Conservation (phyloP, 2,113 vertebrate genomes). For the Aplodontia rufa region DNA sequence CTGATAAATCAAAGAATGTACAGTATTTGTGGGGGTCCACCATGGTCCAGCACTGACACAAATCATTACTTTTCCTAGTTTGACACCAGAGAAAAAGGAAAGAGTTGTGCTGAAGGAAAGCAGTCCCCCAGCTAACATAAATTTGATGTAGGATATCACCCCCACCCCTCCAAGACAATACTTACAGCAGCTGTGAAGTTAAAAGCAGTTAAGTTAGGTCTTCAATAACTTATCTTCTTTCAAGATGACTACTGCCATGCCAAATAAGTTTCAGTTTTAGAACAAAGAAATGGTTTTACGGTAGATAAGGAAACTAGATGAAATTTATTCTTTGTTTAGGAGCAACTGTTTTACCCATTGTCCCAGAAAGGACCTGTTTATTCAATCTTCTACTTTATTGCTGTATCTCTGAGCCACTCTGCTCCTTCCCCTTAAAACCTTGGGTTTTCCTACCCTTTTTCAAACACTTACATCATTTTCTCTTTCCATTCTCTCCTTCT, state of each 20-base stretch:
- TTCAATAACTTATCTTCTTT: neutral
- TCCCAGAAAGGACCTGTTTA: neutral
- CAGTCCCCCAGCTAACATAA: neutral
- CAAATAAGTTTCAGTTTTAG: neutral
- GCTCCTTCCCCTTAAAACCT: neutral
- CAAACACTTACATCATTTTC: constrained; percentile 76
- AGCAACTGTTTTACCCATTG: neutral
- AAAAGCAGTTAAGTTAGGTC: neutral
- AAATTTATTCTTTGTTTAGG: neutral
- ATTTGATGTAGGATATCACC: neutral
- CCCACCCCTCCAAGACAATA: neutral
- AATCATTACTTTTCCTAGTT: constrained; percentile 22
- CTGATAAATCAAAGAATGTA: neutral
- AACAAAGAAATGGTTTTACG: neutral
- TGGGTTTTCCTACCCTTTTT: neutral
- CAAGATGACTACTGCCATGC: neutral
- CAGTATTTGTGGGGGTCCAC: neutral
- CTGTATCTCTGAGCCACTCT: neutral
- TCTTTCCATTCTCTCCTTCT: constrained; percentile 54
- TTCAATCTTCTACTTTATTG: neutral
- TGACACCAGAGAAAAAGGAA: constrained; percentile 34
- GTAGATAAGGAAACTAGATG: neutral
- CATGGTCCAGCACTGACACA: neutral
- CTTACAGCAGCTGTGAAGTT: neutral
- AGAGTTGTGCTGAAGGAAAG: neutral